Percentiles rank a stretch among this genome's conserved stretches.
Conservation (phyloP, 1,140 invertebrate genomes). For the Pachypsylla venusta region DNA sequence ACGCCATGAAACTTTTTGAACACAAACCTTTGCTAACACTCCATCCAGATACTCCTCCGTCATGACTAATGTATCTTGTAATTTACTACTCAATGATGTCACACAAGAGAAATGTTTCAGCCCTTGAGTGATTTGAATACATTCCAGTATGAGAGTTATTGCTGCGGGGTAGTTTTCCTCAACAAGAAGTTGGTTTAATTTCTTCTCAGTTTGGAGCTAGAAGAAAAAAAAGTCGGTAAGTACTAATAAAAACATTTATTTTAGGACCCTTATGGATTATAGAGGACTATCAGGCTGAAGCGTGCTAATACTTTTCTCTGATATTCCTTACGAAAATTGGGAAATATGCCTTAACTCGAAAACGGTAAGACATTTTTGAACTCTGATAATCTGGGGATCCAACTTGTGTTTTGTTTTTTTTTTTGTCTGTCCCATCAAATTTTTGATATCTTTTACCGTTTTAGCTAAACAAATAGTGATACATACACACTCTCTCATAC, state of each 20-base stretch:
- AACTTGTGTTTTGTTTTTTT: not conserved
- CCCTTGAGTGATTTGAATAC: constrained; percentile 63
- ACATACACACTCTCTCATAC: too few relatives aligned
- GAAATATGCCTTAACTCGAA: too few relatives aligned
- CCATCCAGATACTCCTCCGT: constrained; percentile 84
- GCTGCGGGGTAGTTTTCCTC: constrained; percentile 79
- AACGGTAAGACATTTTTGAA: not conserved
- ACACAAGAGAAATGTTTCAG: constrained; percentile 68
- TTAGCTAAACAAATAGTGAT: too few relatives aligned
- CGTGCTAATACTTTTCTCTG: not conserved
- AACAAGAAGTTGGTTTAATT: constrained; percentile 60
- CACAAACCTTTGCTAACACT: constrained; percentile 59
- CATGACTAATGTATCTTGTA: constrained; percentile 81
- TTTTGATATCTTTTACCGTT: too few relatives aligned
- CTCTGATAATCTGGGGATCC: not conserved
- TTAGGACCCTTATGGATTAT: not conserved
- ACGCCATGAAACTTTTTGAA: too few relatives aligned
- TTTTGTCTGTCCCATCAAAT: too few relatives aligned
- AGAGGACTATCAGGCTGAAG: constrained; percentile 7
- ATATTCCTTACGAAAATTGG: not conserved
- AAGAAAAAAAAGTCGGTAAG: constrained; percentile 23
- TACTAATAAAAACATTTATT: not conserved
- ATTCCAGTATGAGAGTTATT: constrained; percentile 73
- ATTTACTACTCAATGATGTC: constrained; percentile 62
- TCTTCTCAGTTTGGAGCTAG: constrained; percentile 65